Base-by-base conservation (phyloP, 2,113 vertebrate species). In the Neopipo cinnamomea region DNA sequence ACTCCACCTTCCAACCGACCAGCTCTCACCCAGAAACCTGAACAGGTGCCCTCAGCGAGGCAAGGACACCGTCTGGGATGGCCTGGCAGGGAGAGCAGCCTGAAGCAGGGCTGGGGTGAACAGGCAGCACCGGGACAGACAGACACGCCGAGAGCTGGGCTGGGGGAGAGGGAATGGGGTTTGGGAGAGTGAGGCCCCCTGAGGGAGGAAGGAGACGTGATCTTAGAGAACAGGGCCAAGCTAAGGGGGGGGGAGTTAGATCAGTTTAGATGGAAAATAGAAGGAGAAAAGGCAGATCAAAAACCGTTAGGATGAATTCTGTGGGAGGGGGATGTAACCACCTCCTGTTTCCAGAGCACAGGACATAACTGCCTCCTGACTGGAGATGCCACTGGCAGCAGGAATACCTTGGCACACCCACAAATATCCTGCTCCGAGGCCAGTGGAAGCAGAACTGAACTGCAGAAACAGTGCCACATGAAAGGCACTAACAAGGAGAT, bases 181-280 rank as follows among this genome's bases (percentile, higher is more conserved):
- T 68, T 59, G 65, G 46, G 56, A 68, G n/a, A 49, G 30, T 7
- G 14, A 18, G 9, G 30, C 20, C 72, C 11, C 21, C 15, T 15
- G 44, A 44, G 27, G 15, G 14, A 56, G 7, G n/a, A 39, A 28
- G 66, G 24, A 86, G 31, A 30, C 1, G 22, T 12, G 30, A 58
- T 13, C 41, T 49, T 24, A 52, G 30, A 76, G 42, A 71, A 52
- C 23, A n/a, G 10, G 47, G 33, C 6, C 35, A 37, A 44, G 47
- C 37, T 4, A 27, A 9, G 6, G 4, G 6, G 1, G 16, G 4
- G 6, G 27, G 5, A 6, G 15, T 10, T 16, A 41, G 2, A 44
- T 41, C 4, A 16, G 39, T 42, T 71, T 65, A 67, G 11, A 27
- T 0, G 5, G 46, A 82, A 87, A 82, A 74, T 8, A 47, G 56